Evolutionary conservation across 2,113 vertebrate genomes (phyloP), one percentile per base, ranked within the genome.

Genomic region (Petaurus breviceps): DNA sequence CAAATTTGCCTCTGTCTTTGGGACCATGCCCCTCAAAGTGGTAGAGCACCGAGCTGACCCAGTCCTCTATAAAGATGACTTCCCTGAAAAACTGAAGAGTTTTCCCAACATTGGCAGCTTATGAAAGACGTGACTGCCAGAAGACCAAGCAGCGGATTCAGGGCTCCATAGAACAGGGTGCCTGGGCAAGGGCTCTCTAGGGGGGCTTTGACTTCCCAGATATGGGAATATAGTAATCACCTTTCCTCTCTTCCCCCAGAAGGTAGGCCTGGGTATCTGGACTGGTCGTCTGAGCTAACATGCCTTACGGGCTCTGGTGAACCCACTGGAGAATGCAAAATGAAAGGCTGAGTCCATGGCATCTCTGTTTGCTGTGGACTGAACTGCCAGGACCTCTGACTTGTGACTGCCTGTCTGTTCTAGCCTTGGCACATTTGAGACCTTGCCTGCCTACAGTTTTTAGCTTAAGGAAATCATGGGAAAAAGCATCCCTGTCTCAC

Each of bases 101-200:
- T 99, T 99, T 98, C 99, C 99, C 97, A 99, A 99, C 98, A 99
- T 99, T 0, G 99, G 99, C 98, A 99, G 99, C 98, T 99, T 99
- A 94, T 99, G 98, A 99, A 94, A 61, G n/a, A 24, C 6, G 37
- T 47, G 49, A 0, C 5, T 37, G 77, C 14, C 3, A 49, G 91
- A 94, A 96, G 96, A 22, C 93, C 11, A n/a, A 26, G 28, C n/a
- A 5, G 57, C 25, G 68, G 22, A 22, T n/a, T 3, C 0, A 0
- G 26, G 54, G 31, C 90, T 43, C 89, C 51, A 2, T 25, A 4
- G 26, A 14, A 0, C 51, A 46, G 46, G 49, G 55, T 12, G 0
- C 9, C 55, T 5, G 77, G 31, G 22, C 0, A 26, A 90, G 28
- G 8, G 37, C 5, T n/a, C 10, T 28, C 26, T 4, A 1, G 91